Base-by-base conservation (phyloP, 37 sponge, comb jelly and placozoan species). In the Axinella damicornis region DNA sequence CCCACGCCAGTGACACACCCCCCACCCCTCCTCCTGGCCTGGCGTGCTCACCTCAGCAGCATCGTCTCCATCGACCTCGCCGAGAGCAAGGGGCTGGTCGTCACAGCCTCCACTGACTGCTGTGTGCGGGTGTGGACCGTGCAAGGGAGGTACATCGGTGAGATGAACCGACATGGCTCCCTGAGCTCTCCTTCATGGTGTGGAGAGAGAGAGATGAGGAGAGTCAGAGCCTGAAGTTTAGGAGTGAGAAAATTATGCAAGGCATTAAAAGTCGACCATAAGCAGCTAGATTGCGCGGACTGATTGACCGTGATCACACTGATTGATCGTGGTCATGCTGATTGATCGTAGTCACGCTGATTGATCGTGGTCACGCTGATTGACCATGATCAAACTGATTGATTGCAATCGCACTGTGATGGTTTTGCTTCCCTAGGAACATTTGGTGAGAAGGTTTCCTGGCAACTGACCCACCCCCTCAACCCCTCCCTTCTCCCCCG, bases 101-200 rank as follows among this genome's bases (percentile, higher is more conserved):
- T 96, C 2, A 79, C 96, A 0, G 91, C 94, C 30, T 91, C 94
- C 46, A 77, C 88, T 15, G 96, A 96, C 76, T 75, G 89, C 53
- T 80, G 85, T 69, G 89, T 96, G 17, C 64, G 91, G 6, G 70
- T 96, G 52, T 96, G 96, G 96, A 93, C 89, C 21, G 57, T 59
- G 13, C 39, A 65, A 1, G 96, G 94, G 60, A 77, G 94, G 60
- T 96, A 83, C 56, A 89, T 95, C 62, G 93, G 96, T 92, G 52
- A 58, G n/a, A n/a, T n/a, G n/a, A n/a, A n/a, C n/a, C n/a, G n/a
- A n/a, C n/a, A n/a, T n/a, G n/a, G 78, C 36, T 21, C 22, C 12
- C 24, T 36, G 32, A 14, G 30, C 32, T 11, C 12, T 18, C 12
- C 16, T n/a, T n/a, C n/a, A n/a, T n/a, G n/a, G n/a, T n/a, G n/a